phyloP scores from a whole-genome alignment of 2,797 vertebrate genomes.

The Acanthurus lineatus region DNA sequence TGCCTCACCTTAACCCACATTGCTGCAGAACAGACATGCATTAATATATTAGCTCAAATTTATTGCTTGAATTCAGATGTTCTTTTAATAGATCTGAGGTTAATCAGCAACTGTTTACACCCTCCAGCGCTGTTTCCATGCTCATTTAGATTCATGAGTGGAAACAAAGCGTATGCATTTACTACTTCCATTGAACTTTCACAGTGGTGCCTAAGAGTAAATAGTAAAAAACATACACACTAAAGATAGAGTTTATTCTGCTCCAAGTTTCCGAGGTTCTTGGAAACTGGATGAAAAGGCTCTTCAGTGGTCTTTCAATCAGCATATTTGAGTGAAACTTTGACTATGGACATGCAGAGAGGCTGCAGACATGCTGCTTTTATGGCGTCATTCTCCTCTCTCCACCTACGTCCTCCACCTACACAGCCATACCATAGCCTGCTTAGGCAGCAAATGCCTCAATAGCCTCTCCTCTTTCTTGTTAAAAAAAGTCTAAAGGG shows the following conservation, averaged over 20 bases:
- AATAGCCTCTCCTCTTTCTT: constrained; percentile 26
- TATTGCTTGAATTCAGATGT: constrained; percentile 6
- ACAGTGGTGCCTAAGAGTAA: constrained; percentile 6
- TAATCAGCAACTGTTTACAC: constrained; percentile 6
- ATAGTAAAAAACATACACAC: constrained; percentile 3
- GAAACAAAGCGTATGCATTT: constrained; percentile 27
- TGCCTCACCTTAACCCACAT: neutral
- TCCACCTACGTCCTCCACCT: constrained; percentile 69
- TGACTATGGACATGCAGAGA: constrained; percentile 22
- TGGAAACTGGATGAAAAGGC: neutral
- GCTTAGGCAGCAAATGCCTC: constrained; percentile 59
- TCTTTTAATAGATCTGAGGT: constrained; percentile 21
- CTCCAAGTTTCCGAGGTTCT: constrained; percentile 9
- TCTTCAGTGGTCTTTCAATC: neutral
- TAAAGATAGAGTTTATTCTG: neutral
- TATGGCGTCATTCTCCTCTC: constrained; percentile 53
- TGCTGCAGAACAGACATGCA: constrained; percentile 20
- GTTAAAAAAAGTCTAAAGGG: constrained; percentile 55
- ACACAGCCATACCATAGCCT: constrained; percentile 78
- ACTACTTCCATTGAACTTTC: constrained; percentile 34
- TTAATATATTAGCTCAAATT: neutral
- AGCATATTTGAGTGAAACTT: constrained; percentile 30
- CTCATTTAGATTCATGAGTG: constrained; percentile 15
- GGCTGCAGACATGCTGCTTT: constrained; percentile 22
- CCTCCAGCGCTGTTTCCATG: constrained; percentile 17